Base-by-base conservation (phyloP, 2,888 invertebrate species). In the Chloroclystis v-ata region DNA sequence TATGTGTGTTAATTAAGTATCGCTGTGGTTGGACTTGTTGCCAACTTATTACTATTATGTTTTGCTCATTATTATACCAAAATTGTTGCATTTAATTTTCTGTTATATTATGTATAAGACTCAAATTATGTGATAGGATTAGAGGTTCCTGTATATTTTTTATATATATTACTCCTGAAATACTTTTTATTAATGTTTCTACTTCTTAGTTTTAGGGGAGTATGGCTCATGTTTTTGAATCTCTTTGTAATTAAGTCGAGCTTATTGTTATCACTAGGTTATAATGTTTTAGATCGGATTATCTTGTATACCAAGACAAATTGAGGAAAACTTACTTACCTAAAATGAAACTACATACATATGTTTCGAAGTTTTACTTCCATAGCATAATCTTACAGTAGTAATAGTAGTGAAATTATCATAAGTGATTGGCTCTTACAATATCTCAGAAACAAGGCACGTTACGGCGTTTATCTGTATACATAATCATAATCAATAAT, bases 341-440 rank as follows among this genome's bases (percentile, higher is more conserved):
- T n/a, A n/a, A n/a, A 52, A 78, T 66, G 56, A 48, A 39, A 48
- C 29, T 8, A 30, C 26, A 30, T 37, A 9, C 38, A 43, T 29
- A 33, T 14, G 35, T 26, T 9, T 11, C 1, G 29, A 39, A 35
- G 29, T 39, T 47, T 43, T 29, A 44, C 37, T 37, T 44, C 32
- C 16, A 20, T 43, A 25, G 9, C 29, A 38, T 47, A 38, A 38
- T 32, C 9, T n/a, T 20, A 20, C 20, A 20, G 20, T 20, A 20
- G 20, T 20, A 5, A 20, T 5, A 20, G 20, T 20, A 20, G 20
- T 20, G 20, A 20, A 20, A 4, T 4, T 4, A 4, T 20, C 20
- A 4, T 26, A 26, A 26, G 7, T 9, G 8, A 26, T 6, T 8
- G 8, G 26, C 26, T 35, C 20, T 35, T 11, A 35, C 20, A 13